These are phyloP conservation scores for Caenorhabditis japonica DNA, from an alignment of 2,888 invertebrate species.

Conservation along the genomic window DNA sequence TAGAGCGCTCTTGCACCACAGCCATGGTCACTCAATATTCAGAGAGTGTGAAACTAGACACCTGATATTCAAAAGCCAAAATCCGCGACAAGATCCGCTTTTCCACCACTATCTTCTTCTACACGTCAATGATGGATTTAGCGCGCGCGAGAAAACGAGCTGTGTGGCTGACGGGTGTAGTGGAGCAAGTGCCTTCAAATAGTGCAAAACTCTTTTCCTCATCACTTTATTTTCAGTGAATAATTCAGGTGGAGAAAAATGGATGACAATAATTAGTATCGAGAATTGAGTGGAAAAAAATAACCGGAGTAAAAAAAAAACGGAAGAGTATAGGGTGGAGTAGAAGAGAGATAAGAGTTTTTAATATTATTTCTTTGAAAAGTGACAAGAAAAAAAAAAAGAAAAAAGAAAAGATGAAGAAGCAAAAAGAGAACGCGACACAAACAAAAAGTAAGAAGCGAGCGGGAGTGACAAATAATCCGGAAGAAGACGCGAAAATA, in stretches of 20 bases:
- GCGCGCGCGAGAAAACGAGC: background rate
- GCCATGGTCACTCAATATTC: too few species aligned
- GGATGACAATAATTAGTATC: conserved; percentile 1
- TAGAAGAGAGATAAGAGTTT: conserved; percentile 22
- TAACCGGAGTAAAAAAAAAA: conserved; percentile 38
- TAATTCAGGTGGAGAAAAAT: conserved; percentile 30
- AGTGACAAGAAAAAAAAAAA: conserved; percentile 10
- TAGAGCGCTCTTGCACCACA: too few species aligned
- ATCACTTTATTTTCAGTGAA: conserved; percentile 42
- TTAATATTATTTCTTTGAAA: too few species aligned
- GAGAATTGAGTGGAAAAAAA: conserved; percentile 14
- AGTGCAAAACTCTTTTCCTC: conserved; percentile 49
- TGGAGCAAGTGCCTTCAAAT: background rate
- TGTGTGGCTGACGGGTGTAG: too few species aligned
- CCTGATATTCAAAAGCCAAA: conserved; percentile 21
- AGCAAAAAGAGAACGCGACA: conserved; percentile 9
- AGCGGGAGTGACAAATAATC: too few species aligned
- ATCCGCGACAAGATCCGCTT: conserved; percentile 5
- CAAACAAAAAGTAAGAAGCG: too few species aligned
- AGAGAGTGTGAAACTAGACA: conserved; percentile 32
- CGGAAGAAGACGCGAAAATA: conserved; percentile 42
- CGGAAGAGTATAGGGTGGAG: conserved; percentile 20
- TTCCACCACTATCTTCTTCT: too few species aligned
- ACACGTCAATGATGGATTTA: conserved; percentile 39
- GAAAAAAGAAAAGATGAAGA: conserved; percentile 17